Base-by-base conservation (phyloP, 2,797 vertebrate genomes). In the Corythornis leucogaster region DNA sequence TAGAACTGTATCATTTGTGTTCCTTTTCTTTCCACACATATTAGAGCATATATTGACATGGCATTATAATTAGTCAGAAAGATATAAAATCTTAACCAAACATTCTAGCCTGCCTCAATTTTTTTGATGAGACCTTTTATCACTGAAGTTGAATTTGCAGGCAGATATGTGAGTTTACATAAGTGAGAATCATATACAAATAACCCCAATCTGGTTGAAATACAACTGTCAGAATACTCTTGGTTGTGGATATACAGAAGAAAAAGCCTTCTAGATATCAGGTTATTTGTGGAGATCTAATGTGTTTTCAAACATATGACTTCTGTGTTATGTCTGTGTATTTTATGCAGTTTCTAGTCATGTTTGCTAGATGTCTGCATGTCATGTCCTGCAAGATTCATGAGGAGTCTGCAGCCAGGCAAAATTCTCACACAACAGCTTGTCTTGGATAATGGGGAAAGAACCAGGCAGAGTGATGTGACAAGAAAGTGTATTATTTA, bases 381-480 rank as follows among this genome's bases (percentile, higher is more conserved):
- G 89, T 94, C 92, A 91, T 30, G 76, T 90, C 87, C 80, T 92
- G 87, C 73, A 95, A 92, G 92, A 95, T 93, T 95, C 95, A 94
- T 83, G 81, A 95, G 82, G 76, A 87, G 79, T 73, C 87, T 87
- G 85, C 73, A 94, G 67, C 66, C 73, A 89, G 58, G 73, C 66
- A 89, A 80, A 94, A 90, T 89, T 92, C 92, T 93, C 89, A 83
- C 58, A 62, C 92, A 94, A 92, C 87, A 94, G 94, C 78, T 94
- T 94, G 94, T 90, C 90, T 85, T 85, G 58, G 68, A 54, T 91
- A 94, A 94, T 57, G 28, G 88, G 68, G 62, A 94, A 88, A 87
- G 62, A 92, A 82, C 6, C 28, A 78, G 58, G 58, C 64, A 80
- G 54, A 90, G 43, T 33, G 54, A 92, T 91, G 90, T 77, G 80